phyloP scores from a whole-genome alignment of 1,140 invertebrate genomes.

The Dermatophagoides farinae region DNA sequence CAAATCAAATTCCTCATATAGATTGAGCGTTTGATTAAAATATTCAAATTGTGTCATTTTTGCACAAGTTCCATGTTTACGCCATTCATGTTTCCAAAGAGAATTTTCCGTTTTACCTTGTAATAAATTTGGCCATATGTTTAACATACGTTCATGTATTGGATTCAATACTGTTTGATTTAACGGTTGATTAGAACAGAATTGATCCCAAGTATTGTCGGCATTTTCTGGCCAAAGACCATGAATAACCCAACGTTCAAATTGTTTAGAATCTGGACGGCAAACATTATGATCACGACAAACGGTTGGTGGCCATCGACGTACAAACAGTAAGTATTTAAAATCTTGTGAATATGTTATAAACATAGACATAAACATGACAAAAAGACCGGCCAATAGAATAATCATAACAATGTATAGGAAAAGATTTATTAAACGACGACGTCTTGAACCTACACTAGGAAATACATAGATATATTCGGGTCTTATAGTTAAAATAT shows the following conservation, averaged over 20 bases:
- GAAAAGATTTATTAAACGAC: too few species aligned
- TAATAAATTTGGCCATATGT: constrained; percentile 15
- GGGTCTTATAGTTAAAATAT: too few species aligned
- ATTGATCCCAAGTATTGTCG: constrained; percentile 13
- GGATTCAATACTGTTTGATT: constrained; percentile 1
- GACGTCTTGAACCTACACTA: too few species aligned
- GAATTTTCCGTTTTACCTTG: constrained; percentile 5
- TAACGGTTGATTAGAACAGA: not conserved
- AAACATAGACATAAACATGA: not conserved
- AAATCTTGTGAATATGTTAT: too few species aligned
- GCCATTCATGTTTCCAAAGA: constrained; percentile 18
- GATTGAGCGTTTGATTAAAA: constrained; percentile 9
- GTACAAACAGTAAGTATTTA: constrained; percentile 1
- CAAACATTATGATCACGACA: not conserved
- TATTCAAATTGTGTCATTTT: constrained; percentile 12
- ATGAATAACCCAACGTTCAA: constrained; percentile 14
- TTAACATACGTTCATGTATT: constrained; percentile 6
- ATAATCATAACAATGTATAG: not conserved
- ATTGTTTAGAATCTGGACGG: not conserved
- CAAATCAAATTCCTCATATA: constrained; percentile 11
- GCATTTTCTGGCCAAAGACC: constrained; percentile 13
- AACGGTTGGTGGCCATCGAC: not conserved
- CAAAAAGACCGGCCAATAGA: not conserved
- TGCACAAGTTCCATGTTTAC: constrained; percentile 18
- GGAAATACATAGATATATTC: too few species aligned